phyloP scores from a whole-genome alignment of 2,113 vertebrate species.

The Colistium nudipinnis region DNA sequence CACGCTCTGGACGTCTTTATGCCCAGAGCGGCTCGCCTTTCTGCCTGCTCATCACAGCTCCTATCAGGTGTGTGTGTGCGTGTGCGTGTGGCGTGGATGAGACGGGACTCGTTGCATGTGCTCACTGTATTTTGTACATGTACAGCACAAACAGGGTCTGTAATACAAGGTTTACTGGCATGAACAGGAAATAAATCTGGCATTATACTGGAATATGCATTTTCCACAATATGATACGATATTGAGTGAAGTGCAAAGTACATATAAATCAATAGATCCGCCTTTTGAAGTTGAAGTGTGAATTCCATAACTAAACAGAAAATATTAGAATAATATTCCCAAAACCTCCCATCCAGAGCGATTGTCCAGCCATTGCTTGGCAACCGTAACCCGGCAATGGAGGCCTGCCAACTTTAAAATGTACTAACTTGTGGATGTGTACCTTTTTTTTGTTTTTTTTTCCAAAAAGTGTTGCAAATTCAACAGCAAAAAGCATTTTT shows the following conservation, averaged over 20 bases:
- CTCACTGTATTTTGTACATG: not conserved
- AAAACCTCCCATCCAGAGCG: no score
- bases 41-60: conserved; percentile 73
- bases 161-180: not conserved
- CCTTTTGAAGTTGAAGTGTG: no score
- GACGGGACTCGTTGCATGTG: not conserved
- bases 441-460: no score
- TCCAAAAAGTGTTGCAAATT: no score
- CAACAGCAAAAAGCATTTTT: no score
- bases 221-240: not conserved
- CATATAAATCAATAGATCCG: not conserved
- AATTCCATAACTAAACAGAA: no score
- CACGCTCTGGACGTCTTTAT: conserved; percentile 71
- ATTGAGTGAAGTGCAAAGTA: not conserved
- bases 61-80: conserved; percentile 27
- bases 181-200: no score
- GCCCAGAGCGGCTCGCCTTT: conserved; percentile 61
- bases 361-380: no score
- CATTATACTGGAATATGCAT: not conserved
- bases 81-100: not conserved
- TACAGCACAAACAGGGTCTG: not conserved
- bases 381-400: no score
- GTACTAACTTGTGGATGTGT: no score
- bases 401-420: no score
- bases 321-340: no score